Conservation (phyloP, 2,797 vertebrate genomes). For the Spinus pinus region DNA sequence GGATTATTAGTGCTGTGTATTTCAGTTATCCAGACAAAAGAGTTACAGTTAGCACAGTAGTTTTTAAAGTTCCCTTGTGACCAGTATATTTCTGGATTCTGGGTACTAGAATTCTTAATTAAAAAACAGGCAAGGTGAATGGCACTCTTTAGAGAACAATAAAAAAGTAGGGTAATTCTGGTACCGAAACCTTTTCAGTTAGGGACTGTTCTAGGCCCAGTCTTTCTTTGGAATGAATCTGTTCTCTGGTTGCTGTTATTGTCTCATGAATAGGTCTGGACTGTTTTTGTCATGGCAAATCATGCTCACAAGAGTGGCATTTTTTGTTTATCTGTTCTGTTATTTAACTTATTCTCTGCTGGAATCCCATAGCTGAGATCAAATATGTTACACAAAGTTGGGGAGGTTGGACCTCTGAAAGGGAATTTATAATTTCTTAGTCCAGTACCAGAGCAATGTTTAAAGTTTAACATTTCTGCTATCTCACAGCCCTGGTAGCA, state of each 20-base stretch:
- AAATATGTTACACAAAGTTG: rapidly evolving
- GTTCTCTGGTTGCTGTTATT: not conserved
- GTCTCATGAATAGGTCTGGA: not conserved
- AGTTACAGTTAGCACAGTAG: rapidly evolving
- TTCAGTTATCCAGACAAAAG: not conserved
- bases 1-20: not conserved
- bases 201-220: no score
- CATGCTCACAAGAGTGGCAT: not conserved
- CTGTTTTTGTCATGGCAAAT: not conserved
- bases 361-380: slow-evolving; percentile 74
- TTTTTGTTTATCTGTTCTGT: not conserved
- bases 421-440: not conserved
- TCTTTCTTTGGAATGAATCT: not conserved
- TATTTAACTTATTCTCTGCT: not conserved
- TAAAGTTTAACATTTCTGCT: rapidly evolving
- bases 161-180: not conserved
- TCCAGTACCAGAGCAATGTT: not conserved
- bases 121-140: not conserved
- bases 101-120: not conserved
- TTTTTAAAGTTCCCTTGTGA: not conserved
- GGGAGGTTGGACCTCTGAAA: not conserved
- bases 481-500: not conserved
- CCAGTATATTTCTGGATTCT: not conserved
- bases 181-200: not conserved
- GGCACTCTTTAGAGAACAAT: not conserved